Evolutionary conservation across 2,113 vertebrate species (phyloP), one percentile per base, ranked within the genome.

Genomic region (Origma solitaria): DNA sequence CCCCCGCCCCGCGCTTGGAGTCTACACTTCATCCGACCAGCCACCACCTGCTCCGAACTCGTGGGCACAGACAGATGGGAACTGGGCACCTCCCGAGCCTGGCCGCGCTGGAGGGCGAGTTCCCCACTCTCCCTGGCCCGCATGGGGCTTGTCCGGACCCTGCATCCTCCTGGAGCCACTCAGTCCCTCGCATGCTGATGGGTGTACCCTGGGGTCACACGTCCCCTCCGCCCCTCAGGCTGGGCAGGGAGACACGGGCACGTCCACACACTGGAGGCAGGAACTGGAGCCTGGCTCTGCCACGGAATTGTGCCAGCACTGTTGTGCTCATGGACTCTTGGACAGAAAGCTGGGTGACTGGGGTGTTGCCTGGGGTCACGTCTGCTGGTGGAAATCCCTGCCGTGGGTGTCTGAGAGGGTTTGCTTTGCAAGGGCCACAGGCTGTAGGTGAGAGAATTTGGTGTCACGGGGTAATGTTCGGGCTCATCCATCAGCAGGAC

Each of bases 61-160:
- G 0, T 4, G 0, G 60, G 61, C 66, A 69, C 0, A 3, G 93
- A 69, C 61, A 27, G 75, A 80, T 1, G 50, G 88, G 64, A 73
- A 66, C 79, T n/a, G 51, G 14, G 80, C 85, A 15, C 35, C 61
- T 66, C 35, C 53, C 2, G 7, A 65, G 77, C 87, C 44, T 6
- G 0, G 20, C 82, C 0, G 1, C 1, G 2, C 2, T 42, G 65
- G 57, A 68, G 58, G 4, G 18, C 2, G 0, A 33, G 30, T 37
- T 68, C 64, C 18, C 30, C 0, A 1, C 8, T 44, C 75, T 53
- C 53, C 91, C 54, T 6, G 0, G 47, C 64, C 84, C 57, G 3
- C 0, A 1, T 7, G 54, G 11, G 45, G 51, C 25, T 66, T 10
- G 6, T 75, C 68, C 0, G 11, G 83, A 82, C 44, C 2, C 66